These are phyloP conservation scores for Hemicentrotus pulcherrimus DNA, from an alignment of 35 echinoderm and acorn worm species.

Conservation along the genomic window DNA sequence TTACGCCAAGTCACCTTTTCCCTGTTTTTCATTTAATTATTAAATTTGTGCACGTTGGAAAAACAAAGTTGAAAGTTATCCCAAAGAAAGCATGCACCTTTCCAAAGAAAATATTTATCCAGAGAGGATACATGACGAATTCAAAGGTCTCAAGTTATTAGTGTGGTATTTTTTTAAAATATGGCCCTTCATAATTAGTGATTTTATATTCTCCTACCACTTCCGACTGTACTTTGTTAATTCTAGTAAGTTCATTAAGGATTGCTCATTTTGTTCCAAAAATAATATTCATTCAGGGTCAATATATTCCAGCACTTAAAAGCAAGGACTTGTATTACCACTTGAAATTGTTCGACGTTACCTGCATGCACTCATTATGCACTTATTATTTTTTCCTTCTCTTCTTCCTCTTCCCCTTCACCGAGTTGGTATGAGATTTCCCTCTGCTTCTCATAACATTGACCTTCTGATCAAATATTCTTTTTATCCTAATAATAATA, in stretches of 20 bases:
- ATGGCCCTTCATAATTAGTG: not conserved
- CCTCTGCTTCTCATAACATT: not conserved
- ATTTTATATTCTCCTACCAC: not conserved
- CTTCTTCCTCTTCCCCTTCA: slow-evolving; percentile 8
- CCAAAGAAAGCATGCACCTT: not conserved
- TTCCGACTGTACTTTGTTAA: not conserved
- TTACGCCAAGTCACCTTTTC: too few relatives aligned
- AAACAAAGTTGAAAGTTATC: too few relatives aligned
- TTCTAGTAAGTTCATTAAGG: not conserved
- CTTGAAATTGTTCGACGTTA: not conserved
- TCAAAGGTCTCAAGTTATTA: not conserved
- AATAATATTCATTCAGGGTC: not conserved
- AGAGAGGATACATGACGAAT: not conserved
- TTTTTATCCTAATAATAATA: too few relatives aligned
- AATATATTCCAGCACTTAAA: not conserved
- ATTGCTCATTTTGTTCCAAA: not conserved
- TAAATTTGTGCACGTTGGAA: too few relatives aligned
- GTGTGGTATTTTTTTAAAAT: not conserved
- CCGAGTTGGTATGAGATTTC: not conserved
- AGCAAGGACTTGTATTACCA: not conserved
- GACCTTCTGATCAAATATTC: not conserved
- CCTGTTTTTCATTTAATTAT: too few relatives aligned
- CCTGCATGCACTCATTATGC: not conserved
- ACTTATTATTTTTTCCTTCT: not conserved
- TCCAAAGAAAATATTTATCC: not conserved